phyloP scores from a whole-genome alignment of 2,888 invertebrate genomes.

The Hoplodrina ambigua region DNA sequence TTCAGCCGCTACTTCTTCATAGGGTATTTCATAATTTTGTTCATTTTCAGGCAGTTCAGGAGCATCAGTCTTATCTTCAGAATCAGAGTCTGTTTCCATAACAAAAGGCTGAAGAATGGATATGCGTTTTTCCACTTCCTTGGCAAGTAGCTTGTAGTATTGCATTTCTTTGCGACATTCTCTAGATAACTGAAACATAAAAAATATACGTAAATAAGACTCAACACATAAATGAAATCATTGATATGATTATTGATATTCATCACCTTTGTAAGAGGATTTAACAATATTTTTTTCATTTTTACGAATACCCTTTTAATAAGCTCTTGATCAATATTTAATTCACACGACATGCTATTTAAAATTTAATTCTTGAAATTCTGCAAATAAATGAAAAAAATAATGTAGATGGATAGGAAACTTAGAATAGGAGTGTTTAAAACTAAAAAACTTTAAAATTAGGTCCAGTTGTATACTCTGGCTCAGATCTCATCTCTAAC shows the following conservation, averaged over 20 bases:
- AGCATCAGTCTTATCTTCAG: constrained; percentile 77
- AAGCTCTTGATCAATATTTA: constrained; percentile 48
- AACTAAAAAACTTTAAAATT: no score
- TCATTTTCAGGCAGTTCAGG: constrained; percentile 79
- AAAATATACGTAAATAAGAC: constrained; percentile 13
- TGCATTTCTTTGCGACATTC: constrained; percentile 92
- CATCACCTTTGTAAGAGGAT: constrained; percentile 37
- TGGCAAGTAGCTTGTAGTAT: constrained; percentile 92
- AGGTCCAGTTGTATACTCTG: no score
- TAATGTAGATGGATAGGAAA: constrained; percentile 33
- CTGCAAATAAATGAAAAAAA: constrained; percentile 62
- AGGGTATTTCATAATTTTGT: constrained; percentile 68
- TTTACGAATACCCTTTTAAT: constrained; percentile 36
- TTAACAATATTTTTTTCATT: constrained; percentile 58
- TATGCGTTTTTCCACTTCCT: constrained; percentile 91
- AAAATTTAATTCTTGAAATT: constrained; percentile 48
- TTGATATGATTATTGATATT: constrained; percentile 18
- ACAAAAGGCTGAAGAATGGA: constrained; percentile 81
- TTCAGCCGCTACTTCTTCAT: constrained; percentile 59
- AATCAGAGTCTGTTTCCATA: constrained; percentile 73
- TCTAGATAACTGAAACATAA: constrained; percentile 91
- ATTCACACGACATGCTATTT: constrained; percentile 54
- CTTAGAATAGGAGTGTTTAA: background rate
- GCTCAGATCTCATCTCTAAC: no score
- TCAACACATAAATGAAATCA: background rate